Evolutionary conservation across 2,888 invertebrate species (phyloP).

Genomic region (Mythimna albipuncta): DNA sequence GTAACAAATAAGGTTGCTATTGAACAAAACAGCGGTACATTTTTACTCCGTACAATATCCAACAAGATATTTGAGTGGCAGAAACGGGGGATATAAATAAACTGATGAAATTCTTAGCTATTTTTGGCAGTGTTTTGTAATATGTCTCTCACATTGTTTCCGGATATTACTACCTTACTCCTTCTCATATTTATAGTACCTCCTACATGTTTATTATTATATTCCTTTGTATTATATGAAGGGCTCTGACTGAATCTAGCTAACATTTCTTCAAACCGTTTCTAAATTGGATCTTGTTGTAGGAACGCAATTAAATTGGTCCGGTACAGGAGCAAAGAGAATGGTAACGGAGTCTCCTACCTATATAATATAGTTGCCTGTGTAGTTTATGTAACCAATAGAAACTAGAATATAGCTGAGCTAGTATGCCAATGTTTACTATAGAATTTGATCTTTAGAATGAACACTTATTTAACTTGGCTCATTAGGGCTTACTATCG

Average conservation of each 20-base stretch:
- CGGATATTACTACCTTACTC: background rate
- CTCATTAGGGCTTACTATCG: too few relatives aligned
- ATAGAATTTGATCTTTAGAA: background rate
- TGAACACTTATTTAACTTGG: too few relatives aligned
- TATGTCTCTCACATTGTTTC: background rate
- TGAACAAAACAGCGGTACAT: background rate
- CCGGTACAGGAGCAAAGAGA: background rate
- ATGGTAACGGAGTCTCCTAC: background rate
- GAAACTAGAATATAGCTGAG: background rate
- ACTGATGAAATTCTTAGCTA: background rate
- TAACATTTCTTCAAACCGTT: background rate
- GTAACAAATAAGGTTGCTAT: background rate
- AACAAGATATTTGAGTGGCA: background rate
- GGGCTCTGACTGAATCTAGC: background rate
- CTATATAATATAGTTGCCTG: background rate
- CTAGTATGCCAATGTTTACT: background rate
- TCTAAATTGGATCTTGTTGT: background rate
- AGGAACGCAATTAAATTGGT: constrained; percentile 18
- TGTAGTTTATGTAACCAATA: background rate
- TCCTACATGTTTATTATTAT: background rate
- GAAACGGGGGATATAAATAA: background rate
- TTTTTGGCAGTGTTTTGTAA: background rate
- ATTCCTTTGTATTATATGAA: too few relatives aligned
- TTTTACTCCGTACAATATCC: background rate
- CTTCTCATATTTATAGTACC: background rate